Percentiles rank a stretch among this genome's conserved stretches.
Conservation (phyloP, 2,113 vertebrate species). For the Cygnus buccinator region DNA sequence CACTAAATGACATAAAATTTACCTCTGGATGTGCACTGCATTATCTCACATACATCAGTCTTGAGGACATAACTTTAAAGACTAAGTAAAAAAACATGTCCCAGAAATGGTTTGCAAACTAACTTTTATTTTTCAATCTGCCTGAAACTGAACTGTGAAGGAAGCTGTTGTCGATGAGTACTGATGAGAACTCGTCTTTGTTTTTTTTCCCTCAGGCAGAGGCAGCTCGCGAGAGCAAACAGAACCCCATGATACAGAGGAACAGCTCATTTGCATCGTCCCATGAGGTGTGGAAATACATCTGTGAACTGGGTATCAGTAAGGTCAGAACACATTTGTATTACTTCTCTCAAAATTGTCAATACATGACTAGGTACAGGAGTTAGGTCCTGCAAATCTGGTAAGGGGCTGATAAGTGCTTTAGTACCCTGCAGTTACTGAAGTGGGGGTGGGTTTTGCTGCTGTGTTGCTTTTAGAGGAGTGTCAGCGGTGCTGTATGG, state of each 20-base stretch:
- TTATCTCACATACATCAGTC: neutral
- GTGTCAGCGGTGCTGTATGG: neutral
- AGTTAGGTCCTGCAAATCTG: neutral
- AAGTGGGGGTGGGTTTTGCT: neutral
- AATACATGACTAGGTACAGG: neutral
- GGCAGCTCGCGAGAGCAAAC: constrained; percentile 90
- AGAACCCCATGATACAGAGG: constrained; percentile 96
- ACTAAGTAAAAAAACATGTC: neutral
- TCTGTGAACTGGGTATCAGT: constrained; percentile 96
- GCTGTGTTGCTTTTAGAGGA: neutral
- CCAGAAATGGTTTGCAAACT: neutral
- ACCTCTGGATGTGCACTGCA: neutral
- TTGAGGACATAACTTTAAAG: neutral
- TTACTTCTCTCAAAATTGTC: neutral
- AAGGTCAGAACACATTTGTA: constrained; percentile 74
- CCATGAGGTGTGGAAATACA: constrained; percentile 98
- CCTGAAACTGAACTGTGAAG: neutral
- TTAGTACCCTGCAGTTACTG: neutral
- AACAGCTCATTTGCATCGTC: constrained; percentile 97
- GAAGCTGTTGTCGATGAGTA: neutral
- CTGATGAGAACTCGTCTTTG: neutral
- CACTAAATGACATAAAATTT: neutral
- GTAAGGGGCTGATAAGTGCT: neutral
- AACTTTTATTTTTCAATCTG: neutral
- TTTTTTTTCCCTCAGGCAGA: constrained; percentile 80